A percentile compares a stretch with the other conserved stretches of the same genome.
phyloP scores from a whole-genome alignment of 2,113 vertebrate species.

The Steatornis caripensis region DNA sequence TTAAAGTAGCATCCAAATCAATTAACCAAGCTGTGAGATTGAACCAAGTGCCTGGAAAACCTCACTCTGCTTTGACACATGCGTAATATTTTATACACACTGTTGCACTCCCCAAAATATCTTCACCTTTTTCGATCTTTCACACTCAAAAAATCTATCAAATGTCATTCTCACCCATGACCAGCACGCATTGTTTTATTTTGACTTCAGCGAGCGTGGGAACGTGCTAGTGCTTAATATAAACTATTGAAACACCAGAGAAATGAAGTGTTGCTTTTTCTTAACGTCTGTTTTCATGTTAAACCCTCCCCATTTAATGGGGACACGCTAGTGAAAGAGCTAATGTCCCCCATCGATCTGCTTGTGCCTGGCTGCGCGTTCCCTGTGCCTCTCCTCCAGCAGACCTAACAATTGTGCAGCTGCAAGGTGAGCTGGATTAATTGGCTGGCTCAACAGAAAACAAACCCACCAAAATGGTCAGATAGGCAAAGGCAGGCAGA shows the following conservation, averaged over 20 bases:
- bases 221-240: neutral
- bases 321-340: neutral
- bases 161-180: neutral
- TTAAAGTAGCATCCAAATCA: constrained; percentile 14
- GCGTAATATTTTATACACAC: neutral
- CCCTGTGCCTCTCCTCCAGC: neutral
- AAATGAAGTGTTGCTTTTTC: neutral
- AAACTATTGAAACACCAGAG: neutral
- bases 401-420: neutral
- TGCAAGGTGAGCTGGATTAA: neutral
- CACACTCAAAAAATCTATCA: neutral
- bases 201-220: neutral
- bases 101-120: neutral
- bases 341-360: neutral
- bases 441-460: neutral
- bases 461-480: neutral
- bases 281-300: neutral
- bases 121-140: neutral
- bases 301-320: neutral
- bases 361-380: neutral
- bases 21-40: constrained; percentile 5
- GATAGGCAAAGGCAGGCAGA: neutral
- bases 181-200: neutral
- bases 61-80: neutral
- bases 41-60: neutral